Percentiles rank a stretch among this genome's conserved stretches.
Conservation (phyloP, 2,113 vertebrate species). For the Pangasianodon hypophthalmus region DNA sequence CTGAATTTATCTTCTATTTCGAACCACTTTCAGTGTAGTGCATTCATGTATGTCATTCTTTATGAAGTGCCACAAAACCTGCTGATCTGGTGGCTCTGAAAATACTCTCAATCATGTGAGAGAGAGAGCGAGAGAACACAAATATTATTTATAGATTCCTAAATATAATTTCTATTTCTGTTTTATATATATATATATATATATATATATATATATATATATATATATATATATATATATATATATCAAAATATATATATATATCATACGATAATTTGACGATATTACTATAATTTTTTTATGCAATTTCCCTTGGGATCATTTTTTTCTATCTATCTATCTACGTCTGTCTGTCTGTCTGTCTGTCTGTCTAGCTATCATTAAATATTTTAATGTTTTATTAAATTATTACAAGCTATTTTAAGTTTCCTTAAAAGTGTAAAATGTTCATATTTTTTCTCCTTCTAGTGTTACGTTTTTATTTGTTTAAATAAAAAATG, state of each 20-base stretch:
- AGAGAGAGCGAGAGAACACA: neutral
- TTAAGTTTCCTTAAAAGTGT: too few species aligned
- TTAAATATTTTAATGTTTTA: too few species aligned
- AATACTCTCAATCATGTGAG: neutral
- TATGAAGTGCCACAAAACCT: neutral
- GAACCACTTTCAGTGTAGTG: neutral
- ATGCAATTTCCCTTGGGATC: too few species aligned
- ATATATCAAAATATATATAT: neutral
- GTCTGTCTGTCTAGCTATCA: too few species aligned
- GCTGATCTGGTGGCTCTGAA: neutral
- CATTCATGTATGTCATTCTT: neutral
- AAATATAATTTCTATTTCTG: neutral
- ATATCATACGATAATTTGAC: too few species aligned
- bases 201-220: neutral
- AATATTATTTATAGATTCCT: neutral
- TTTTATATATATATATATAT: neutral
- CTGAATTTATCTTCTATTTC: neutral
- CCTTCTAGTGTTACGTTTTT: too few species aligned
- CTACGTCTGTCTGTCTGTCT: too few species aligned
- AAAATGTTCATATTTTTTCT: too few species aligned
- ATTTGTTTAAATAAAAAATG: too few species aligned
- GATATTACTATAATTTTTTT: too few species aligned
- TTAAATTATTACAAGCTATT: too few species aligned
- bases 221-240: neutral
- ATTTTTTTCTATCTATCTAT: too few species aligned